phyloP scores from a whole-genome alignment of 2,888 invertebrate species.

The Spilosoma lubricipeda region DNA sequence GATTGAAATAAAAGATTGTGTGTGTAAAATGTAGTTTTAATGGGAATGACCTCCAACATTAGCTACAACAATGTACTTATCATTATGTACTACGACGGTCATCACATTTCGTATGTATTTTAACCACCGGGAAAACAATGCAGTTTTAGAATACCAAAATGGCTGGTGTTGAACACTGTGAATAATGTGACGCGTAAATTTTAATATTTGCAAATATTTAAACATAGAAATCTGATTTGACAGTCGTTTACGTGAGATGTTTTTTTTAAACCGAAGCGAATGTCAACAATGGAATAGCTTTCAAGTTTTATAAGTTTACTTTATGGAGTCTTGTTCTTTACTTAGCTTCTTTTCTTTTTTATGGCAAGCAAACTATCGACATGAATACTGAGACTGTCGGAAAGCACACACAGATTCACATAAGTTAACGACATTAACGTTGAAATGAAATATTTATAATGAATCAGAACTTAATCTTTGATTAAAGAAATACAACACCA shows the following conservation, averaged over 20 bases:
- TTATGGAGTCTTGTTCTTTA: too few species aligned
- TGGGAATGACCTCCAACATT: slow-evolving; percentile 81
- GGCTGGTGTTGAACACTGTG: slow-evolving; percentile 11
- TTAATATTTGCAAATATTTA: neutral
- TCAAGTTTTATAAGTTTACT: neutral
- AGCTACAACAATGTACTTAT: slow-evolving; percentile 67
- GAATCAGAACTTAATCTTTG: neutral
- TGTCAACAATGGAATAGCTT: neutral
- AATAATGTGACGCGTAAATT: neutral
- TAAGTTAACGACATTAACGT: neutral
- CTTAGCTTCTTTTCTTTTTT: neutral
- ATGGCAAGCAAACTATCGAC: neutral
- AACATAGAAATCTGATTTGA: neutral
- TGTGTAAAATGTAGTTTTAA: slow-evolving; percentile 84
- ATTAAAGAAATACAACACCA: slow-evolving; percentile 5
- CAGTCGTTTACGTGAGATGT: neutral
- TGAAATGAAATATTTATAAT: neutral
- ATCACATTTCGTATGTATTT: slow-evolving; percentile 58
- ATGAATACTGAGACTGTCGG: too few species aligned
- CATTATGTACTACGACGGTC: slow-evolving; percentile 61
- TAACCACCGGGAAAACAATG: slow-evolving; percentile 23
- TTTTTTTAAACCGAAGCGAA: neutral
- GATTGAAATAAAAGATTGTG: slow-evolving; percentile 57
- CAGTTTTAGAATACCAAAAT: slow-evolving; percentile 18
- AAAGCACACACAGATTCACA: neutral